Base-by-base conservation (phyloP, 2,113 vertebrate species). In the Scatophagus argus region DNA sequence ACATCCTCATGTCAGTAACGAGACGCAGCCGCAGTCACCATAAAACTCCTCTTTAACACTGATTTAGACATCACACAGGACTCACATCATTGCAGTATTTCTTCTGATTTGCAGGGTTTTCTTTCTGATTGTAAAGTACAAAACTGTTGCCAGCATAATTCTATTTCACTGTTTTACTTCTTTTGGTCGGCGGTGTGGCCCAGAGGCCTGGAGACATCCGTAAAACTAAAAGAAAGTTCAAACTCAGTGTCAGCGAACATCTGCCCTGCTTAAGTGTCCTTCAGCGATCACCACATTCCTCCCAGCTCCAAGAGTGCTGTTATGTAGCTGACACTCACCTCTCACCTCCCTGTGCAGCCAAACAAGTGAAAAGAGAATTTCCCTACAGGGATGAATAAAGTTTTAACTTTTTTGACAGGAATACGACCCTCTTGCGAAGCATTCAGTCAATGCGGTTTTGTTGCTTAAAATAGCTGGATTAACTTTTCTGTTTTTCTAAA, bases 1-100 rank as follows among this genome's bases (percentile, higher is more conserved):
- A 98, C 89, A 98, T 99, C 93, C 96, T 99, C 84, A 99, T 98
- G 98, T 99, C 83, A 98, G 97, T 95, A 76, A 17, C 29, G 3
- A 32, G 1, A 68, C 5, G 2, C 19, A 3, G 1, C 31, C 25
- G 2, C 27, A 23, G 36, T 14, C 60, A 7, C 36, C 5, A 2
- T 9, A 1, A 43, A 64, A 44, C 36, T 27, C 9, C 7, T 4
- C 9, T 14, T 21, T 19, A 31, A 31, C 29, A 3, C 17, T 14
- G 21, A 9, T 38, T 36, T 8, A 58, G 7, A 34, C 12, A 34
- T 55, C 14, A 55, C 5, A 10, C 4, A n/a, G n/a, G n/a, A n/a
- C n/a, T n/a, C n/a, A n/a, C n/a, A n/a, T n/a, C n/a, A n/a, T n/a
- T n/a, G n/a, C n/a, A 66, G 7, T 21, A 7, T 31, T 16, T n/a